phyloP scores from a whole-genome alignment of 2,797 vertebrate genomes.

The Lindbergichthys nudifrons region DNA sequence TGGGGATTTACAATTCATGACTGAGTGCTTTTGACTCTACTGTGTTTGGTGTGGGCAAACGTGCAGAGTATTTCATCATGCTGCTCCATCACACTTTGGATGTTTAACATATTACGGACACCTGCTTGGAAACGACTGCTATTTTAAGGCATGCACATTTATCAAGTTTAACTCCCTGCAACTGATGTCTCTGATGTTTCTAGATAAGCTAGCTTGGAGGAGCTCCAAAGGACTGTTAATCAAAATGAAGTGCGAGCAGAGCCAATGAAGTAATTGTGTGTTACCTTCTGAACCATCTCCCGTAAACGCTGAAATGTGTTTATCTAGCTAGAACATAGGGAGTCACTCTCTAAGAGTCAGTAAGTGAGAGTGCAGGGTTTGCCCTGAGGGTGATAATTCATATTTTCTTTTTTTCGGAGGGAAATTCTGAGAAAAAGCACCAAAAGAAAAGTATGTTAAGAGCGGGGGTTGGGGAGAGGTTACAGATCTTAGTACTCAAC shows the following conservation, averaged over 20 bases:
- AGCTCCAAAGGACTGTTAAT: constrained; percentile 73
- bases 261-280: constrained; percentile 68
- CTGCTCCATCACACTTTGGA: constrained; percentile 64
- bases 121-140: constrained; percentile 62
- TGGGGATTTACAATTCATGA: constrained; percentile 61
- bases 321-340: constrained; percentile 75
- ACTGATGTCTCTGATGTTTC: constrained; percentile 73
- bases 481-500: constrained; percentile 43
- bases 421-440: constrained; percentile 54
- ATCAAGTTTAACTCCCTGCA: constrained; percentile 76
- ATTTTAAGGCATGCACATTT: constrained; percentile 67
- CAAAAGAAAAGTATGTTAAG: constrained; percentile 29
- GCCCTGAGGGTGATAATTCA: constrained; percentile 77
- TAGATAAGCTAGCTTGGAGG: constrained; percentile 75
- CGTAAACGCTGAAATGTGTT: constrained; percentile 61
- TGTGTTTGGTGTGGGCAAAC: constrained; percentile 69
- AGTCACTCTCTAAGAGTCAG: constrained; percentile 73
- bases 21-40: constrained; percentile 67
- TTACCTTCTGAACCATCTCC: constrained; percentile 67
- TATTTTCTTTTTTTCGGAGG: constrained; percentile 71
- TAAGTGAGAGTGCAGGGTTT: constrained; percentile 79
- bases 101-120: constrained; percentile 67
- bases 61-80: constrained; percentile 58
- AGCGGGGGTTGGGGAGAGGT: constrained; percentile 27
- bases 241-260: constrained; percentile 63